Evolutionary conservation across 2,888 invertebrate species (phyloP).

Genomic region (Sphaerophoria taeniata): DNA sequence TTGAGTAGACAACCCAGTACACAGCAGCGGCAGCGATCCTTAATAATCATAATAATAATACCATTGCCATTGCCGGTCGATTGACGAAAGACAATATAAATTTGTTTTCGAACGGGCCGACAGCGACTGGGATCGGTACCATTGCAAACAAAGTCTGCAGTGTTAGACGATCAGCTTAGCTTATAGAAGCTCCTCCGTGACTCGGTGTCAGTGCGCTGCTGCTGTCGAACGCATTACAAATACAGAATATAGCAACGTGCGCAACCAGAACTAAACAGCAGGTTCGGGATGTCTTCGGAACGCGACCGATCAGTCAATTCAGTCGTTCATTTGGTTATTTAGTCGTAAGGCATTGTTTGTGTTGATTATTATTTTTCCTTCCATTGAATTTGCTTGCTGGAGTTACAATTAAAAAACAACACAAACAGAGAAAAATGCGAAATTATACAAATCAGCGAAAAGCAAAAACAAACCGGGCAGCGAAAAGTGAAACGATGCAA

Average conservation of each 20-base stretch:
- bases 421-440: neutral
- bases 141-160: slow-evolving; percentile 39
- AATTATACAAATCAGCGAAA: neutral
- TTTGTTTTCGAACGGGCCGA: slow-evolving; percentile 59
- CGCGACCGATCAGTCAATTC: slow-evolving; percentile 61
- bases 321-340: slow-evolving; percentile 66
- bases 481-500: slow-evolving; percentile 23
- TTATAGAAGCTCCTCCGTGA: neutral
- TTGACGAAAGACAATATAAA: slow-evolving; percentile 69
- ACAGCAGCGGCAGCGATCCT: slow-evolving; percentile 40
- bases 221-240: slow-evolving; percentile 46
- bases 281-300: slow-evolving; percentile 33
- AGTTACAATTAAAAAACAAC: slow-evolving; percentile 39
- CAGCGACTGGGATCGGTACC: neutral
- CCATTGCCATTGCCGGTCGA: slow-evolving; percentile 55
- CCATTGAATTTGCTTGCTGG: slow-evolving; percentile 28
- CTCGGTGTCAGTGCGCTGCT: slow-evolving; percentile 11
- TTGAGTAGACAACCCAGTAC: slow-evolving; percentile 32
- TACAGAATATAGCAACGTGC: slow-evolving; percentile 30
- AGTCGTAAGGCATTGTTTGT: slow-evolving; percentile 44
- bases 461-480: neutral
- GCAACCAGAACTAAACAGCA: slow-evolving; percentile 10
- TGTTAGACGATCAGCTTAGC: neutral
- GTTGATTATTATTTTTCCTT: slow-evolving; percentile 16
- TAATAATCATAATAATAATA: slow-evolving; percentile 63